Percentiles rank a stretch among this genome's conserved stretches.
These are phyloP conservation scores for Mormyrus hasselquistii DNA, from an alignment of 2,797 vertebrate genomes.

Conservation along the genomic window DNA sequence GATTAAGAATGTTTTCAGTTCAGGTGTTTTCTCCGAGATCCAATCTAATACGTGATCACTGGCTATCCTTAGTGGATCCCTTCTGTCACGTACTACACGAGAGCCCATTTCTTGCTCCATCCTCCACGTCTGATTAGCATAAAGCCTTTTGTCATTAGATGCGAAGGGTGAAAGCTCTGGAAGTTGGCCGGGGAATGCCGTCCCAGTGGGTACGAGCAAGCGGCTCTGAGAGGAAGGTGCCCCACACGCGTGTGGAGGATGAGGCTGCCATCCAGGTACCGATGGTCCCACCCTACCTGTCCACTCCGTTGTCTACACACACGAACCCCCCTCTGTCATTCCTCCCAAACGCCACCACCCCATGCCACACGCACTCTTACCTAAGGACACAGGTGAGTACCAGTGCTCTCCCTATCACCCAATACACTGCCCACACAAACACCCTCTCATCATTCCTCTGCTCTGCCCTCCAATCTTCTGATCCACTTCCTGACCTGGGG, in stretches of 20 bases:
- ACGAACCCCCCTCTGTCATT: background rate
- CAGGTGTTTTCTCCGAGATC: background rate
- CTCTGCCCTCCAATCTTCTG: slow-evolving; percentile 35
- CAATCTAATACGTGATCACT: slow-evolving; percentile 14
- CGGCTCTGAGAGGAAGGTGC: slow-evolving; percentile 62
- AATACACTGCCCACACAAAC: slow-evolving; percentile 9
- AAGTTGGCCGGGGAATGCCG: slow-evolving; percentile 53
- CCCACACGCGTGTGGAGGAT: slow-evolving; percentile 65
- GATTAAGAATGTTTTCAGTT: background rate
- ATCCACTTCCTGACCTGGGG: slow-evolving; percentile 41
- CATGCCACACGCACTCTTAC: background rate
- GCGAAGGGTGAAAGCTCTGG: slow-evolving; percentile 49
- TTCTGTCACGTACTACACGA: background rate
- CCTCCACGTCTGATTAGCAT: slow-evolving; percentile 4
- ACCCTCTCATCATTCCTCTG: slow-evolving; percentile 36
- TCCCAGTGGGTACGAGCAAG: slow-evolving; percentile 48
- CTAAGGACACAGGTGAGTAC: slow-evolving; percentile 51
- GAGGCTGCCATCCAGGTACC: slow-evolving; percentile 71
- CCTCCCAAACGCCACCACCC: slow-evolving; percentile 16
- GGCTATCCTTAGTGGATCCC: background rate
- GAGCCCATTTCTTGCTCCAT: slow-evolving; percentile 12
- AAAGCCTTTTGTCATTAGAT: slow-evolving; percentile 46
- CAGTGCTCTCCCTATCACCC: background rate
- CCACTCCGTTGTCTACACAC: background rate
- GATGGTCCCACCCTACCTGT: background rate